Evolutionary conservation across 2,113 vertebrate genomes (phyloP), one percentile per base, ranked within the genome.

Genomic region (Seriola aureovittata): DNA sequence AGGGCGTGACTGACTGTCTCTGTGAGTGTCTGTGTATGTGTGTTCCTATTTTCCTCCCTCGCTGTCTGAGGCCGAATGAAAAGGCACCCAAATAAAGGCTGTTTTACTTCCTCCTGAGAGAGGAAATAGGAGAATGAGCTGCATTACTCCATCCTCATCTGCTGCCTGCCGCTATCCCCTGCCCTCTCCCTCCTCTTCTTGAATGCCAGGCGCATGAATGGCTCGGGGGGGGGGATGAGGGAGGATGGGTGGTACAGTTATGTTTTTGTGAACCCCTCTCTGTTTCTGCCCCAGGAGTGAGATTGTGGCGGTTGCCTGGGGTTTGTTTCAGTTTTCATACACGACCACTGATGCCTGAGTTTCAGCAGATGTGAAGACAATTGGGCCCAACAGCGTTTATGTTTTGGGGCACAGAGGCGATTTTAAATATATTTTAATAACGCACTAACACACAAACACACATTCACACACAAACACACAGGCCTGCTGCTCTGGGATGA

Each of bases 1-100:
- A 82, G 91, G 92, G 93, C 64, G 92, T 93, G 91, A 89, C 88
- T 75, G 71, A 60, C 79, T 90, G 90, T 84, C 76, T 87, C 55
- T 58, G 54, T n/a, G 64, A 48, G 66, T 57, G 63, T 82, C 23
- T 89, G 70, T 60, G 57, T 69, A 25, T 58, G 63, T 80, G 71
- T 36, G 71, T 88, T 78, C 72, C 71, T 85, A 36, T 44, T 76
- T 76, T 58, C 50, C 73, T n/a, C 40, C 13, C 42, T 82, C 4
- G 0, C 68, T 42, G 86, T 90, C 88, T 87, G 68, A 65, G 68
- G 54, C 36, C 19, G 72, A 82, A 77, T 78, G 57, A 90, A 88
- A 90, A 78, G 40, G 70, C 82, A 88, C 78, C 74, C 80, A 84
- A 91, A 89, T 88, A 90, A 84, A 91, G 77, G 48, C 75, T 82